These are phyloP conservation scores for Hippocampus zosterae DNA, from an alignment of 2,113 vertebrate genomes.

Conservation along the genomic window DNA sequence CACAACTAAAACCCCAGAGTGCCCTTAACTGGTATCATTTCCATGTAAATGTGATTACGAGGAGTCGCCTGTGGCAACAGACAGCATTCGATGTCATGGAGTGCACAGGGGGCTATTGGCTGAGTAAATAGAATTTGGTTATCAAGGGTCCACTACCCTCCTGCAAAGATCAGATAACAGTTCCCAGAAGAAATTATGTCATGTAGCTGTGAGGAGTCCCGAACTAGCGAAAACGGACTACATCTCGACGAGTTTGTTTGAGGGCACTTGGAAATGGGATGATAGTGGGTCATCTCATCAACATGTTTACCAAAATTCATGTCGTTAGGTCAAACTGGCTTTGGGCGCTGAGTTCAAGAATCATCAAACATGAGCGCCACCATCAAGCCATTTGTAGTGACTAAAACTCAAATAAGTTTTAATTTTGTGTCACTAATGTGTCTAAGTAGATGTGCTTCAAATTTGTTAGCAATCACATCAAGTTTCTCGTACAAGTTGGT, in stretches of 20 bases:
- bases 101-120: conserved; percentile 4
- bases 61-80: conserved; percentile 29
- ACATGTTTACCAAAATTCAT: neutral
- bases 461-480: too few species aligned
- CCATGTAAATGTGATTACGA: conserved; percentile 61
- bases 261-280: neutral
- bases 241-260: neutral
- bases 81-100: neutral
- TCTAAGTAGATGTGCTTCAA: too few species aligned
- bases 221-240: neutral
- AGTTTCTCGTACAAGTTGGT: too few species aligned
- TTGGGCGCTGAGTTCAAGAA: too few species aligned
- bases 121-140: conserved; percentile 27
- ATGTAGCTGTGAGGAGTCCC: too few species aligned
- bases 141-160: neutral
- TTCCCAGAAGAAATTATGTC: too few species aligned
- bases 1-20: conserved; percentile 30
- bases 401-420: too few species aligned
- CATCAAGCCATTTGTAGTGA: too few species aligned
- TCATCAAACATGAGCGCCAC: too few species aligned
- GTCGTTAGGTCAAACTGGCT: neutral
- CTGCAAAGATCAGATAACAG: neutral
- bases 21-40: conserved; percentile 60
- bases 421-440: too few species aligned
- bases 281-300: neutral